phyloP scores from a whole-genome alignment of 2,797 vertebrate species.

The Acridotheres tristis region DNA sequence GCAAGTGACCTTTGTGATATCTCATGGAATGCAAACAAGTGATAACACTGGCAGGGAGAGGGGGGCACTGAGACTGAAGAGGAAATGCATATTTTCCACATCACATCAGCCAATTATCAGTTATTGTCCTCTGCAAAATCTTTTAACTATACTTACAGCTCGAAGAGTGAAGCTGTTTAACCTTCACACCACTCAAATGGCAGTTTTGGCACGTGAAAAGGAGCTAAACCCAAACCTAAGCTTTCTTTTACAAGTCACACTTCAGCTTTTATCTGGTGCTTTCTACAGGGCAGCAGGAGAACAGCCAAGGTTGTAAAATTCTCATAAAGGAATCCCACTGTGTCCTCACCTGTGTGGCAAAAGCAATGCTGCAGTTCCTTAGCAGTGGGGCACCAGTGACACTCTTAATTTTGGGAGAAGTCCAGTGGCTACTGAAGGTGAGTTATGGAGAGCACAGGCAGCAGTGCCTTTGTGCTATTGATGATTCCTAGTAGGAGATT shows the following conservation, averaged over 20 bases:
- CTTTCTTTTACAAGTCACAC: background rate
- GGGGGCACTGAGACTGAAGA: conserved; percentile 68
- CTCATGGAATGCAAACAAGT: conserved; percentile 30
- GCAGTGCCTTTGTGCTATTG: background rate
- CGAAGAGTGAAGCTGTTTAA: conserved; percentile 44
- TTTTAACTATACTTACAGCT: conserved; percentile 81
- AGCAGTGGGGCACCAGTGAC: background rate
- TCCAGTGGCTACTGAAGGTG: background rate
- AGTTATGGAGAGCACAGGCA: background rate
- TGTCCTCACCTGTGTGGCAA: background rate
- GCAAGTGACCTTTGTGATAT: conserved; percentile 11
- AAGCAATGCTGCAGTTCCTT: background rate
- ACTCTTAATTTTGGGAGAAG: background rate
- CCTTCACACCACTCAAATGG: background rate
- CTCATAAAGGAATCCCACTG: background rate
- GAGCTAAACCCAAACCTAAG: conserved; percentile 3
- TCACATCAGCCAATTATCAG: conserved; percentile 78
- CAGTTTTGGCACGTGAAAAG: background rate
- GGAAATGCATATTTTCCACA: conserved; percentile 89
- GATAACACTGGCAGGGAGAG: conserved; percentile 54
- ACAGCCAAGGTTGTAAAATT: background rate
- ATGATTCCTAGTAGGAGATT: background rate
- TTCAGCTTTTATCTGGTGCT: background rate
- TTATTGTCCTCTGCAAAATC: conserved; percentile 72
- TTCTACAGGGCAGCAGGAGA: background rate